These are phyloP conservation scores for Mythimna impura DNA, from an alignment of 2,888 invertebrate genomes.

Conservation along the genomic window DNA sequence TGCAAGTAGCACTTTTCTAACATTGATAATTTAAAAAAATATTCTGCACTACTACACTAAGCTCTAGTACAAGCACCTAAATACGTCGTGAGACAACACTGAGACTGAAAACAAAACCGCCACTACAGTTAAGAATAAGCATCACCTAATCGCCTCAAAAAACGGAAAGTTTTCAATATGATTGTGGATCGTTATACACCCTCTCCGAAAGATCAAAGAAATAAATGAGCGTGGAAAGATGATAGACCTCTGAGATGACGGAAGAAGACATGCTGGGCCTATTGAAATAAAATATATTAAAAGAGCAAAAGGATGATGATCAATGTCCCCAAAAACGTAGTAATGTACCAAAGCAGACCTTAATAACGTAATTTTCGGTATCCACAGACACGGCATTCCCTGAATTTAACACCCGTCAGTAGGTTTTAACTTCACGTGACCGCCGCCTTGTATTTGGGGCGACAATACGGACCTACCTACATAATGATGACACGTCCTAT, in stretches of 20 bases:
- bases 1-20: background rate
- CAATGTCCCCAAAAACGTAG: background rate
- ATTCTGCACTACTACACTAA: background rate
- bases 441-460: background rate
- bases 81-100: background rate
- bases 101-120: background rate
- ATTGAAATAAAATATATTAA: background rate
- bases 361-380: background rate
- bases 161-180: background rate
- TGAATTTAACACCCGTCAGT: background rate
- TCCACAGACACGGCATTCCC: background rate
- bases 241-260: background rate
- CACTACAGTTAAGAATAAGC: background rate
- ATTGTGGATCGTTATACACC: background rate
- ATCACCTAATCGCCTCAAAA: background rate
- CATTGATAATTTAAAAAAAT: background rate
- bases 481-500: conserved; percentile 5
- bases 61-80: background rate
- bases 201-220: background rate
- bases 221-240: background rate
- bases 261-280: background rate
- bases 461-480: background rate
- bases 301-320: background rate
- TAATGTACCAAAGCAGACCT: background rate
- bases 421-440: background rate